These are phyloP conservation scores for Lampris megalopsis DNA, from an alignment of 2,113 vertebrate species.

Conservation along the genomic window DNA sequence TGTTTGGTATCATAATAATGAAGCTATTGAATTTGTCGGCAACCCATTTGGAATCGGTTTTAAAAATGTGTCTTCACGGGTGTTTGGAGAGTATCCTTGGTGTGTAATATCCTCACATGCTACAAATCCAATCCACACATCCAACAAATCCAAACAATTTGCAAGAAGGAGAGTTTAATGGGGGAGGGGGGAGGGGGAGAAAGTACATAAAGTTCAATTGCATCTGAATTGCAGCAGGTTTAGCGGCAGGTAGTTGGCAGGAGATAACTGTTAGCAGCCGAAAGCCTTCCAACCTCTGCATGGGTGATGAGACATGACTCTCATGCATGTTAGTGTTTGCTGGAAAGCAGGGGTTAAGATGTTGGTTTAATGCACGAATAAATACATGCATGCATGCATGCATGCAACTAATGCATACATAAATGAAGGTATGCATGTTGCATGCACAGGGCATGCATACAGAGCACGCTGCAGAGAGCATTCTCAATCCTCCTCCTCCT, in stretches of 20 bases:
- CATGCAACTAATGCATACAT: slow-evolving; percentile 70
- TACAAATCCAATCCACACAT: not conserved
- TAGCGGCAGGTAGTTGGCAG: slow-evolving; percentile 25
- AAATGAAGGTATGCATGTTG: slow-evolving; percentile 6
- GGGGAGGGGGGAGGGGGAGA: not conserved
- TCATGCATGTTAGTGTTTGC: slow-evolving; percentile 82
- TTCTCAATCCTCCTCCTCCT: not conserved
- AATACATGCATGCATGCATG: slow-evolving; percentile 57
- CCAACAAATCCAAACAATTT: no score
- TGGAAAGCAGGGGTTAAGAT: slow-evolving; percentile 75
- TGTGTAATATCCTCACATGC: slow-evolving; percentile 53
- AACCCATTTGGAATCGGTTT: slow-evolving; percentile 4
- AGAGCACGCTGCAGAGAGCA: not conserved
- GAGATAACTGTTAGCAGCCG: slow-evolving; percentile 21
- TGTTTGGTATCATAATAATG: no score
- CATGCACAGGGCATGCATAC: not conserved
- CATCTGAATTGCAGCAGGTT: not conserved
- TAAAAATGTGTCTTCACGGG: not conserved
- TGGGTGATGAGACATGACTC: not conserved
- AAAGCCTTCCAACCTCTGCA: slow-evolving; percentile 18
- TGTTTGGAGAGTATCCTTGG: slow-evolving; percentile 50
- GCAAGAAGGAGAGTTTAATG: not conserved
- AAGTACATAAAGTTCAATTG: slow-evolving; percentile 1
- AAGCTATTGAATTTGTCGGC: no score
- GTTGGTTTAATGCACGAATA: slow-evolving; percentile 14